phyloP scores from a whole-genome alignment of 35 echinoderm and acorn worm species.

The Heliocidaris tuberculata region DNA sequence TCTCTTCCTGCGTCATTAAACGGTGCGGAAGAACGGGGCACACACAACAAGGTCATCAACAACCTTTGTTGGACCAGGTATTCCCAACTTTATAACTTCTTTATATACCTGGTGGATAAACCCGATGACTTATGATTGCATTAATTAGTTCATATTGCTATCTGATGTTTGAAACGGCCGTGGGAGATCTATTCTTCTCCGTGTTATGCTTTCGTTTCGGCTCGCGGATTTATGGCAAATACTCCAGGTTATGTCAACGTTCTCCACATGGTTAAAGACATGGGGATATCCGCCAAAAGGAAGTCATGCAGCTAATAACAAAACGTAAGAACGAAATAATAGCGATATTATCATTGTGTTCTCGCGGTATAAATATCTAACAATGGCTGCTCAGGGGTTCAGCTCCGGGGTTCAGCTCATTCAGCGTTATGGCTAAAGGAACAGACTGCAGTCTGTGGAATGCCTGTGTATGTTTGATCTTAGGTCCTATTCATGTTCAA shows the following conservation, averaged over 20 bases:
- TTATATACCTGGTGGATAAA: neutral
- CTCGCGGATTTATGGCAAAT: neutral
- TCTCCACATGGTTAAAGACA: neutral
- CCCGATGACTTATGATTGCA: neutral
- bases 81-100: too few relatives aligned
- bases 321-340: neutral
- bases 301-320: neutral
- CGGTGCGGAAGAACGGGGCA: neutral
- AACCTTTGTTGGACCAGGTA: neutral
- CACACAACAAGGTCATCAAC: neutral
- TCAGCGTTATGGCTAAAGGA: neutral
- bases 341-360: neutral
- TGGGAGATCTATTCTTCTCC: neutral
- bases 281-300: neutral
- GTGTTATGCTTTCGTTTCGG: neutral
- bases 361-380: neutral
- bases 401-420: neutral
- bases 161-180: neutral
- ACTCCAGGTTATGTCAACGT: neutral
- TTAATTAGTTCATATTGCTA: neutral
- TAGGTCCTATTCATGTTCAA: neutral
- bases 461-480: neutral
- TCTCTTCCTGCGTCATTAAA: neutral
- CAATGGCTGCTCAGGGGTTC: neutral
- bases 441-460: neutral